A percentile compares a stretch with the other conserved stretches of the same genome.
Evolutionary conservation across 2,888 invertebrate species (phyloP).

Genomic region (Thymelicus sylvestris): DNA sequence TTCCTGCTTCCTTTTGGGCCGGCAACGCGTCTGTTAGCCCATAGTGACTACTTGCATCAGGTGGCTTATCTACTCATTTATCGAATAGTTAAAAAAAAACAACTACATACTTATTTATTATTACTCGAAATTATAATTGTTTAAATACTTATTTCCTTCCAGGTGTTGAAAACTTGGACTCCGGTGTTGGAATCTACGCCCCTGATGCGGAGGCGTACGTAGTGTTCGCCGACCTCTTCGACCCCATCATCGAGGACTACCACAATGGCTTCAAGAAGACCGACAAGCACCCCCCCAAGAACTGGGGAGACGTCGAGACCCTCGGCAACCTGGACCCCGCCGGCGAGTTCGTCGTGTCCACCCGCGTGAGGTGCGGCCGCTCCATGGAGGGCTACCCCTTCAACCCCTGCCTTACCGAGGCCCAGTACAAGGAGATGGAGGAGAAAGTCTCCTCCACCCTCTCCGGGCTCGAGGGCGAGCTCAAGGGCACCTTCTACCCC

Average conservation of each 20-base stretch:
- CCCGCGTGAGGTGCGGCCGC: slow-evolving; percentile 98
- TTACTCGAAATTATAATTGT: neutral
- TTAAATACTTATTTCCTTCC: slow-evolving; percentile 49
- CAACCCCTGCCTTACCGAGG: slow-evolving; percentile 98
- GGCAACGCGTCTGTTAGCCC: no score
- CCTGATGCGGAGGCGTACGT: slow-evolving; percentile 98
- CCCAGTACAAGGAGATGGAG: slow-evolving; percentile 99
- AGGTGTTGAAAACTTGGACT: slow-evolving; percentile 98
- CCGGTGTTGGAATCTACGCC: slow-evolving; percentile 98
- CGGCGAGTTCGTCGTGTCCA: slow-evolving; percentile 96
- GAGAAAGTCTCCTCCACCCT: slow-evolving; percentile 93
- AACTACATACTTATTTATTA: no score
- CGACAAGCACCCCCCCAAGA: slow-evolving; percentile 96
- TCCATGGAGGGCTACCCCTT: slow-evolving; percentile 98
- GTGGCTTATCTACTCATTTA: no score
- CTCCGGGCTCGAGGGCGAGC: slow-evolving; percentile 93
- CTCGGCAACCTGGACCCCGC: slow-evolving; percentile 97
- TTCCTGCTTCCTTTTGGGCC: no score
- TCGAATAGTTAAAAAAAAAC: no score
- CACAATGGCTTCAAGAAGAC: slow-evolving; percentile 97
- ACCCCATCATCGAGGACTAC: slow-evolving; percentile 99
- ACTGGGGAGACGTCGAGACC: slow-evolving; percentile 96
- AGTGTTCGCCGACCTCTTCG: slow-evolving; percentile 96
- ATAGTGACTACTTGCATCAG: no score
- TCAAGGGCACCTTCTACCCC: slow-evolving; percentile 97